Evolutionary conservation across 2,888 invertebrate genomes (phyloP), one percentile per base, ranked within the genome.

Genomic region (Xanthostigma xanthostigma): DNA sequence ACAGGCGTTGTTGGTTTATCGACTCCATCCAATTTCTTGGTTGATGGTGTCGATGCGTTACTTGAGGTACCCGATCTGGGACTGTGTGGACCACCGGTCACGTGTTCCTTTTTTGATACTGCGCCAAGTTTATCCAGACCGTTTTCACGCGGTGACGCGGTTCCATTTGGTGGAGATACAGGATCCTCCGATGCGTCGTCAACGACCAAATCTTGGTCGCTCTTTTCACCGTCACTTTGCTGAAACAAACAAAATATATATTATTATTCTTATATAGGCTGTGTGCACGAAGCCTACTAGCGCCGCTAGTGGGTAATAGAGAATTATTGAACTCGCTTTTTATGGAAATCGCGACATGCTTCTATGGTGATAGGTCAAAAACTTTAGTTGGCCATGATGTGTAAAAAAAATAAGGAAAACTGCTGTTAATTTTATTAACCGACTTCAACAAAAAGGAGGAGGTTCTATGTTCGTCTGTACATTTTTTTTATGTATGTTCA

Each of bases 131-230:
- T 89, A 63, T 89, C 88, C 51, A 88, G 75, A 45, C 88, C 89
- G 63, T 90, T 90, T 63, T 90, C 90, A 54, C 88, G 67, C 0
- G 90, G 88, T n/a, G 90, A 89, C 3, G 88, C 78, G n/a, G 90
- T 88, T 12, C 90, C 89, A 59, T 85, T 86, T 58, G 86, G 81
- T 1, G 89, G 87, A 45, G 89, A 88, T 46, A 83, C 79, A 8
- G 88, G 88, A 61, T 90, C 91, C 70, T 93, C 92, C 56, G 89
- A 90, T 46, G 91, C 91, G 60, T 90, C 94, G 67, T 95, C 95
- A 33, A 95, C 94, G 52, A 95, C 94, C 58, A 95, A 70, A 64
- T 94, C 93, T 72, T 91, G 87, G 63, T 92, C 90, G 62, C 84
- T 84, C 65, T 88, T 88, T 63, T 86, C 87, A 49, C 84, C 86